Conservation (phyloP, 2,888 invertebrate species). For the Anthrax anthrax region DNA sequence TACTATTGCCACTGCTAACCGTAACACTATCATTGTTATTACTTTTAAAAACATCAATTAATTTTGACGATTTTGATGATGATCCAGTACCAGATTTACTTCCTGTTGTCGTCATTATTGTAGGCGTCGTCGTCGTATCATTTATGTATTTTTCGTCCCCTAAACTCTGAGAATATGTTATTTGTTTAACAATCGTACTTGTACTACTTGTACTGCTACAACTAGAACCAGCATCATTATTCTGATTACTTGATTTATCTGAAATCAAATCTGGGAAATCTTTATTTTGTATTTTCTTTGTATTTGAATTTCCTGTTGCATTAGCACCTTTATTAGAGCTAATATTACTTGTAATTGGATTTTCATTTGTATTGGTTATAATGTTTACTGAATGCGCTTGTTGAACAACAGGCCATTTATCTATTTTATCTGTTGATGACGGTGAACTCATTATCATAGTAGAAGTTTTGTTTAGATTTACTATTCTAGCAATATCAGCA, state of each 20-base stretch:
- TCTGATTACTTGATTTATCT: slow-evolving; percentile 7
- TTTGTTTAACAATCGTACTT: slow-evolving; percentile 13
- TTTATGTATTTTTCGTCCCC: slow-evolving; percentile 4
- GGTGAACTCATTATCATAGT: not conserved
- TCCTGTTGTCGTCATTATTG: not conserved
- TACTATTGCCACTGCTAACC: not conserved
- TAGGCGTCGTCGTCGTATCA: not conserved
- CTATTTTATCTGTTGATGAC: slow-evolving; percentile 9
- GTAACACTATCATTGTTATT: slow-evolving; percentile 6
- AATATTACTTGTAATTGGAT: slow-evolving; percentile 3
- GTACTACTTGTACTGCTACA: slow-evolving; percentile 11
- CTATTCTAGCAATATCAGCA: slow-evolving; percentile 64
- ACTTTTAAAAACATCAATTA: slow-evolving; percentile 13
- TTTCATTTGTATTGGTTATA: slow-evolving; percentile 6
- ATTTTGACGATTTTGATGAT: slow-evolving; percentile 5
- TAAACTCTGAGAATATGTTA: slow-evolving; percentile 23
- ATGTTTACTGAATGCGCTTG: slow-evolving; percentile 13
- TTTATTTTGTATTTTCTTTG: slow-evolving; percentile 14
- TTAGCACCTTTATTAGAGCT: not conserved
- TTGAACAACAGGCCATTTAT: slow-evolving; percentile 17
- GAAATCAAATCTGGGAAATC: slow-evolving; percentile 21
- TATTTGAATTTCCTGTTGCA: slow-evolving; percentile 3
- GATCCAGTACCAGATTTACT: no score
- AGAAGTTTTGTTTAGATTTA: slow-evolving; percentile 23
- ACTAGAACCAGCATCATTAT: slow-evolving; percentile 8